phyloP scores from a whole-genome alignment of 1,140 invertebrate species.

The Bombus cullumanus region DNA sequence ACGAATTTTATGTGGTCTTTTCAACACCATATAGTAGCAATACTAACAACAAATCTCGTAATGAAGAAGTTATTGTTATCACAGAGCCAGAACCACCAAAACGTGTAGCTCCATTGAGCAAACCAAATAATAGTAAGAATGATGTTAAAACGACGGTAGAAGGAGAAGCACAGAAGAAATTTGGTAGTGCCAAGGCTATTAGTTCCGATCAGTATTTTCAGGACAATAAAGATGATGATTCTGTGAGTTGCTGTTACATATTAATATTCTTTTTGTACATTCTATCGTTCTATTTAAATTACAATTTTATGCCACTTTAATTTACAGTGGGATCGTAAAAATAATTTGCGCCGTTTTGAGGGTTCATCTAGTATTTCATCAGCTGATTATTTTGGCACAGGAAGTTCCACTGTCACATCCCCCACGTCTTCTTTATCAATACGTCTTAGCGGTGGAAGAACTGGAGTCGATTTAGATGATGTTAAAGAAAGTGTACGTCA shows the following conservation, averaged over 20 bases:
- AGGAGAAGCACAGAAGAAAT: slow-evolving; percentile 95
- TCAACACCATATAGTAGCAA: slow-evolving; percentile 47
- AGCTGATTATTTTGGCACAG: slow-evolving; percentile 95
- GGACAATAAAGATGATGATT: slow-evolving; percentile 85
- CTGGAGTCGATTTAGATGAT: slow-evolving; percentile 90
- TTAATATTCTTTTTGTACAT: neutral
- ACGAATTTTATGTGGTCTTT: slow-evolving; percentile 65
- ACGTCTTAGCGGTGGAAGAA: slow-evolving; percentile 67
- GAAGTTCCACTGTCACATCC: slow-evolving; percentile 74
- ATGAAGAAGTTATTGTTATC: slow-evolving; percentile 76
- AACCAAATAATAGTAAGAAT: slow-evolving; percentile 56
- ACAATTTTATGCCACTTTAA: slow-evolving; percentile 15
- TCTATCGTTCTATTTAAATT: slow-evolving; percentile 7
- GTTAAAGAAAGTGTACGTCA: slow-evolving; percentile 98
- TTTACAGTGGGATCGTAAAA: slow-evolving; percentile 85
- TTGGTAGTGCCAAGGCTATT: slow-evolving; percentile 97
- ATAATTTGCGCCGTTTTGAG: slow-evolving; percentile 91
- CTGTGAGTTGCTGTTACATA: slow-evolving; percentile 82
- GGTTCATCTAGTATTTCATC: slow-evolving; percentile 97
- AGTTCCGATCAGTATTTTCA: slow-evolving; percentile 98
- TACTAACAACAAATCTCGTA: slow-evolving; percentile 63
- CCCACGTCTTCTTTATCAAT: slow-evolving; percentile 75
- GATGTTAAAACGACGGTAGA: slow-evolving; percentile 56
- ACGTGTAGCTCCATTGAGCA: slow-evolving; percentile 59
- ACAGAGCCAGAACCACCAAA: slow-evolving; percentile 76